Evolutionary conservation across 35 echinoderm and acorn worm genomes (phyloP), one percentile per base, ranked within the genome.

Genomic region (Apostichopus parvimensis): DNA sequence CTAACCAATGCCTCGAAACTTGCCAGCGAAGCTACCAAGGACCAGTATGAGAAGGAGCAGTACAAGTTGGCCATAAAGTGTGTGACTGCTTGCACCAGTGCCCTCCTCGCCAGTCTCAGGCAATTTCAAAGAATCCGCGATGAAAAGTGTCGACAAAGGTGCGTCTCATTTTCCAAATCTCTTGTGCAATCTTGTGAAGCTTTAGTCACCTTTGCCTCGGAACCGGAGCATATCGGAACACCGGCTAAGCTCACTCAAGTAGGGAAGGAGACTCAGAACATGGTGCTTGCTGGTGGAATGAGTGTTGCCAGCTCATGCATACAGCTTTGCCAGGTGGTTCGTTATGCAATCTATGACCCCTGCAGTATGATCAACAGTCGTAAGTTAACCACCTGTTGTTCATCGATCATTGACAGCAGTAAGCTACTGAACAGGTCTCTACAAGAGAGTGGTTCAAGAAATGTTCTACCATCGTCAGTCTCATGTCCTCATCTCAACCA

Each of bases 181-280:
- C 93, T 99, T 5, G 97, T 99, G 95, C 95, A 96, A 95, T 95
- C 97, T 78, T 99, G 97, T 78, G 90, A 94, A 81, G 95, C 97
- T 17, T 84, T 99, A 68, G 97, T 99, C 6, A 93, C 96, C 60
- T 99, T 96, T 54, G 97, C 97, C 70, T 96, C 95, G 14, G 97
- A 99, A 89, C 76, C 88, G 2, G 97, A 99, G 88, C 97, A 99
- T 60, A 92, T 91, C 13, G 97, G 97, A 54, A 95, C 90, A 52
- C 91, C 90, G 3, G 94, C 97, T 5, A 59, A 94, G 45, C 85
- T 99, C 53, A 90, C 93, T 18, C 92, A 94, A 5, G 90, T 62
- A 56, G 95, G 97, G 20, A 92, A 88, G 56, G 87, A 94, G 56
- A 91, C 95, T 23, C 97, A 99, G 64, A 99, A 93, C 5, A 88